A percentile compares a stretch with the other conserved stretches of the same genome.
Conservation (phyloP, 2,113 vertebrate genomes). For the Sinosuthora webbiana region DNA sequence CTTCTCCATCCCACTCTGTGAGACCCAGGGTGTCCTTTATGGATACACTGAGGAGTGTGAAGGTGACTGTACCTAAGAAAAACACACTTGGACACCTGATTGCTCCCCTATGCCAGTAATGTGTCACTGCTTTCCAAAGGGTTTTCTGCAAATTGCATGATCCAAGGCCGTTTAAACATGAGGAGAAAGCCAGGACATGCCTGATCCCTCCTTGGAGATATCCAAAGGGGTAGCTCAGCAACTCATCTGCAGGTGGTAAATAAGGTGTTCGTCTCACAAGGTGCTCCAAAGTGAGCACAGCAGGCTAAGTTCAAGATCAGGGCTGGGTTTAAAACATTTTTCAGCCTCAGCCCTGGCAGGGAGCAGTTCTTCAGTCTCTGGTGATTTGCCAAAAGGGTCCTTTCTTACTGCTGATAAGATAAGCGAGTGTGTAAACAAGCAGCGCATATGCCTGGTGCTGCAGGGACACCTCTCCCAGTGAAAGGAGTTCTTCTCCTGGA, state of each 20-base stretch:
- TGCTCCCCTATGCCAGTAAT: neutral
- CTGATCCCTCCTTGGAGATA: neutral
- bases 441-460: accelerated
- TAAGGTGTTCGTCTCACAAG: neutral
- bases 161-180: accelerated
- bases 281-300: neutral
- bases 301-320: neutral
- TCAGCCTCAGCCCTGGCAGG: neutral
- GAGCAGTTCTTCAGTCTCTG: neutral
- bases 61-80: neutral
- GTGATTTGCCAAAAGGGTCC: neutral
- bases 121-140: neutral
- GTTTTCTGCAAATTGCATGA: neutral
- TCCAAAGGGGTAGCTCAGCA: neutral
- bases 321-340: neutral
- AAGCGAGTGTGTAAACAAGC: neutral
- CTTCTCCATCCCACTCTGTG: neutral
- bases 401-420: neutral
- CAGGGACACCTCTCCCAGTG: neutral
- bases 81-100: neutral
- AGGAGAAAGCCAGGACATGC: neutral
- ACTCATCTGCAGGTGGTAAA: accelerated
- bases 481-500: neutral
- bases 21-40: neutral
- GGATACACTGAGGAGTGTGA: neutral